Conservation (phyloP, 2,888 invertebrate species). For the Apantesis nais region DNA sequence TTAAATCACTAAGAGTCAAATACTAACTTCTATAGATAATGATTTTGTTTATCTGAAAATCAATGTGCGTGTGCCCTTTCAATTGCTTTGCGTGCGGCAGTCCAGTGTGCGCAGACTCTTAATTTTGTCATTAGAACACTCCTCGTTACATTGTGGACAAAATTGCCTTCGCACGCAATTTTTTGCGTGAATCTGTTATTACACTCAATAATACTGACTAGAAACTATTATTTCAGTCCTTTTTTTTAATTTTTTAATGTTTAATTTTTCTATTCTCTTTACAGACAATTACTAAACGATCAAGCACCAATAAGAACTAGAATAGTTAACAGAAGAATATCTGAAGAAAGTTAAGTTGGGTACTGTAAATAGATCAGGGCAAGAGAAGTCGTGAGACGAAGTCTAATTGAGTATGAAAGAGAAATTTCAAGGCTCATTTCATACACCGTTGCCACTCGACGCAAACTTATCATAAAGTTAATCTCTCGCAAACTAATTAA, state of each 20-base stretch:
- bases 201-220: slow-evolving; percentile 21
- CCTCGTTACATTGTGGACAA: slow-evolving; percentile 55
- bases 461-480: slow-evolving; percentile 12
- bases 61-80: slow-evolving; percentile 48
- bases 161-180: slow-evolving; percentile 53
- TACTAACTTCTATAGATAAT: background rate
- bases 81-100: slow-evolving; percentile 34
- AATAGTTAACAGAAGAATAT: background rate
- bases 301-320: background rate
- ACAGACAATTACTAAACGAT: too few species aligned
- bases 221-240: background rate
- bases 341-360: background rate
- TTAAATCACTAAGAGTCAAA: background rate
- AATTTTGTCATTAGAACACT: slow-evolving; percentile 70
- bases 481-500: slow-evolving; percentile 28
- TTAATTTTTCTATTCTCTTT: too few species aligned
- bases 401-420: slow-evolving; percentile 2
- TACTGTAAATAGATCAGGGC: background rate
- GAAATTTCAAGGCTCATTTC: background rate
- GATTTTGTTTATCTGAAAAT: slow-evolving; percentile 6
- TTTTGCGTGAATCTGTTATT: slow-evolving; percentile 38
- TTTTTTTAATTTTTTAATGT: too few species aligned
- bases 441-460: slow-evolving; percentile 1
- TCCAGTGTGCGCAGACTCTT: slow-evolving; percentile 50
- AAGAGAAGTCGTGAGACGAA: background rate